Evolutionary conservation across 2,888 invertebrate genomes (phyloP), one percentile per base, ranked within the genome.

Genomic region (Trachelus stipa): DNA sequence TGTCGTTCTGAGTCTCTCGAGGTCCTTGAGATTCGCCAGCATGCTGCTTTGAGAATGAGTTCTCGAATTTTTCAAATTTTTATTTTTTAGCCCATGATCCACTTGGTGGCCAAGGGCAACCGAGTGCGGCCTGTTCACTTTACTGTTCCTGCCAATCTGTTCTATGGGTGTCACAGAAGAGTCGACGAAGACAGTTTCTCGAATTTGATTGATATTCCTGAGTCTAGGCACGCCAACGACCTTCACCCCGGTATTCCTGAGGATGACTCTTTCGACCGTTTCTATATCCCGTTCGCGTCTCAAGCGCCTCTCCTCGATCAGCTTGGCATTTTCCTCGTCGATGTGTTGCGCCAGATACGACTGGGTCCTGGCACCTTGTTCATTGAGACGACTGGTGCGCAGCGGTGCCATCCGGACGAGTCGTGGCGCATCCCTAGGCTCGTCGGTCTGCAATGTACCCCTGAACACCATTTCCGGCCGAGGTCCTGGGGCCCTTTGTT

Each of bases 391-490:
- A 76, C 90, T 90, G 73, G 85, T 82, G 35, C 89, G 84, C 6
- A 90, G 69, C 1, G 90, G 89, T 12, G 89, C 85, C 86, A 90
- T 88, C 69, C 90, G 84, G n/a, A 90, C 88, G 77, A 90, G 78
- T 69, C 82, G 87, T 11, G 90, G 89, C 4, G 86, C 88, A 80
- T 90, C 89, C 75, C 87, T 83, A 1, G 89, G 87, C 79, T 90
- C 89, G 79, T 89, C 90, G n/a, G 88, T 89, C 78, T 90, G 89
- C 76, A 89, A 81, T 78, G 87, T 88, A 69, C 88, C 88, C 77
- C 89, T 85, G 83, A 90, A 88, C 23, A 90, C 90, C 90, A 90
- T 90, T 74, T 81, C 86, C 35, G 69, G 69, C 23, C n/a, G 33
- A n/a, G 71, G 12, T 30, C 71, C 71, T 33, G 71, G 33, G 12